Conservation (phyloP, 2,888 invertebrate species). For the Yponomeuta malinellus region DNA sequence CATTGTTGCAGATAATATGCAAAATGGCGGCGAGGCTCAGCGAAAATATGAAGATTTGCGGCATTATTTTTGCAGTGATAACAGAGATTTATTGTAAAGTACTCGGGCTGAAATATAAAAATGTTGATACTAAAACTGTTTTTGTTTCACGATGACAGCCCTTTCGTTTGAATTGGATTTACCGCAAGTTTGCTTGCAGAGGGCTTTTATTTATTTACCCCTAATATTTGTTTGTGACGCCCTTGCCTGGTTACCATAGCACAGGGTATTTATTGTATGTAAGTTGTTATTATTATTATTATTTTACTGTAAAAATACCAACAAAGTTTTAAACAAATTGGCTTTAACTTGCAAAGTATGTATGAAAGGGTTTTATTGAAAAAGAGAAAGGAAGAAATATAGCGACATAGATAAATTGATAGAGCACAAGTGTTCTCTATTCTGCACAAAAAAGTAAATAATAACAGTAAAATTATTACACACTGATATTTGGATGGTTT, state of each 20-base stretch:
- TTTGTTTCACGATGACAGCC: background rate
- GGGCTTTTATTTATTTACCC: background rate
- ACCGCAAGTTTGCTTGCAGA: background rate
- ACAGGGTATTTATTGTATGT: no score
- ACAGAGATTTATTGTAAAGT: constrained; percentile 5
- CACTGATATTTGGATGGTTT: no score
- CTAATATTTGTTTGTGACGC: background rate
- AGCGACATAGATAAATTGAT: no score
- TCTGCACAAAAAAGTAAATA: no score
- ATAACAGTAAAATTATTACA: no score
- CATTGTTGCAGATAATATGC: constrained; percentile 4
- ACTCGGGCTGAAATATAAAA: background rate
- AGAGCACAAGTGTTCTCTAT: no score
- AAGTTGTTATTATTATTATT: no score
- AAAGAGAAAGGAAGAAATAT: no score
- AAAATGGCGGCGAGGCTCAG: constrained; percentile 1
- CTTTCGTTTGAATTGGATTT: background rate
- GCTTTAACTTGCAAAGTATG: background rate
- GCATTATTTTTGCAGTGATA: background rate
- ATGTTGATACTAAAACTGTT: background rate
- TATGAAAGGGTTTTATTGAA: no score
- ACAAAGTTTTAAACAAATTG: background rate
- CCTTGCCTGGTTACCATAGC: no score
- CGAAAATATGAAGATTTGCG: constrained; percentile 6
- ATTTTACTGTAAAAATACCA: background rate